Evolutionary conservation across 1,140 invertebrate species (phyloP).

Genomic region (Eupeodes corollae): DNA sequence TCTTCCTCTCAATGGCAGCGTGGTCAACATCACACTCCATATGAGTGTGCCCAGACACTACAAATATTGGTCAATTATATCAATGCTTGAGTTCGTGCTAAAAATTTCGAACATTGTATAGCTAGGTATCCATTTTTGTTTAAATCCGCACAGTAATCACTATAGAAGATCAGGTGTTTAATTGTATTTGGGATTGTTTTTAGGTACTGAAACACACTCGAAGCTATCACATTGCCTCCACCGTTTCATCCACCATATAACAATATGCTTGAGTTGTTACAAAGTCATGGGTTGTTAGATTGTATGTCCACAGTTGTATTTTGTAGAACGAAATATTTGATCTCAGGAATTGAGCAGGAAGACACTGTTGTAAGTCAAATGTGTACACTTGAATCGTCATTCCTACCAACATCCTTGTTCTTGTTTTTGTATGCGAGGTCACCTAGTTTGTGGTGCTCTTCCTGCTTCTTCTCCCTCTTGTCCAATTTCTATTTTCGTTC

Average conservation of each 20-base stretch:
- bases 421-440: slow-evolving; percentile 3
- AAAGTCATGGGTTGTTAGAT: slow-evolving; percentile 30
- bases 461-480: slow-evolving; percentile 4
- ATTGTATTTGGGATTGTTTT: slow-evolving; percentile 8
- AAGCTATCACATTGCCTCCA: slow-evolving; percentile 15
- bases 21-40: no score
- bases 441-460: no score
- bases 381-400: slow-evolving; percentile 7
- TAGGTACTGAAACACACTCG: slow-evolving; percentile 19
- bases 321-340: slow-evolving; percentile 28
- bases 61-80: slow-evolving; percentile 29
- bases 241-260: slow-evolving; percentile 32
- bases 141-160: slow-evolving; percentile 26
- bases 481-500: slow-evolving; percentile 6
- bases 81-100: slow-evolving; percentile 3
- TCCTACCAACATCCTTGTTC: slow-evolving; percentile 5
- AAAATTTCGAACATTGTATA: slow-evolving; percentile 15
- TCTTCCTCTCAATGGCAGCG: slow-evolving; percentile 21
- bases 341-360: slow-evolving; percentile 23
- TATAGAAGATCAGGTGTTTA: slow-evolving; percentile 23
- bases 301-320: slow-evolving; percentile 32
- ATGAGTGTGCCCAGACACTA: slow-evolving; percentile 23
- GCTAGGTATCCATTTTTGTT: slow-evolving; percentile 26
- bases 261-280: slow-evolving; percentile 12
- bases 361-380: slow-evolving; percentile 33